Evolutionary conservation across 2,888 invertebrate genomes (phyloP).

Genomic region (Acrobasis consociella): DNA sequence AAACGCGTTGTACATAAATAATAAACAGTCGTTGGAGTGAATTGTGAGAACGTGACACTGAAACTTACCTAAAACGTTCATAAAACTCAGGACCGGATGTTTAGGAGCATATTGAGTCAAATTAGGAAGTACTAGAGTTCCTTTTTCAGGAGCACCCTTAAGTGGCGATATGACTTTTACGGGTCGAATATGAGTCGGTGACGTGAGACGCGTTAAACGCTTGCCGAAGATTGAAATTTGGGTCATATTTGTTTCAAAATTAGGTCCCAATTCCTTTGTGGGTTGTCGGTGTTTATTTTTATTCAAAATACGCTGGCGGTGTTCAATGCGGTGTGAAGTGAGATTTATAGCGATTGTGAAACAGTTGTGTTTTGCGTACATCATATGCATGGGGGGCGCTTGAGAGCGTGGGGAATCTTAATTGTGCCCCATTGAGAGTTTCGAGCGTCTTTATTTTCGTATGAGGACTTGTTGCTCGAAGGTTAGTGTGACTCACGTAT

Average conservation of each 20-base stretch:
- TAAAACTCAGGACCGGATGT: constrained; percentile 30
- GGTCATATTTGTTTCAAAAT: constrained; percentile 46
- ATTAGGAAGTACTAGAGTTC: constrained; percentile 43
- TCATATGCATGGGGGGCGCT: constrained; percentile 62
- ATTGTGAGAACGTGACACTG: constrained; percentile 65
- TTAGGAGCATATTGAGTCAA: constrained; percentile 40
- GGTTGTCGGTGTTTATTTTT: constrained; percentile 51
- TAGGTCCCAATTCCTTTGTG: constrained; percentile 54
- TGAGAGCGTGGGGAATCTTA: constrained; percentile 69
- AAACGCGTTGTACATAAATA: constrained; percentile 55
- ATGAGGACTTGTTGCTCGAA: constrained; percentile 66
- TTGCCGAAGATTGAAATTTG: constrained; percentile 50
- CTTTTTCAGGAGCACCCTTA: constrained; percentile 41
- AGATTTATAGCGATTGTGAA: constrained; percentile 67
- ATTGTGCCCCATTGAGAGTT: constrained; percentile 77
- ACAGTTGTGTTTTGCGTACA: constrained; percentile 62
- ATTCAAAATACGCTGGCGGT: constrained; percentile 54
- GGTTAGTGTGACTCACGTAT: constrained; percentile 52
- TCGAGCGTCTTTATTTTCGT: constrained; percentile 70
- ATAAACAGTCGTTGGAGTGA: constrained; percentile 56
- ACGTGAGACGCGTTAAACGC: constrained; percentile 66
- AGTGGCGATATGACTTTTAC: constrained; percentile 52
- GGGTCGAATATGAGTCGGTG: constrained; percentile 52
- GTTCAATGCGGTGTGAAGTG: constrained; percentile 60
- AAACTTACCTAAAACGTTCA: constrained; percentile 48